These are phyloP conservation scores for Lasioglossum vierecki DNA, from an alignment of 2,888 invertebrate genomes.

Conservation along the genomic window DNA sequence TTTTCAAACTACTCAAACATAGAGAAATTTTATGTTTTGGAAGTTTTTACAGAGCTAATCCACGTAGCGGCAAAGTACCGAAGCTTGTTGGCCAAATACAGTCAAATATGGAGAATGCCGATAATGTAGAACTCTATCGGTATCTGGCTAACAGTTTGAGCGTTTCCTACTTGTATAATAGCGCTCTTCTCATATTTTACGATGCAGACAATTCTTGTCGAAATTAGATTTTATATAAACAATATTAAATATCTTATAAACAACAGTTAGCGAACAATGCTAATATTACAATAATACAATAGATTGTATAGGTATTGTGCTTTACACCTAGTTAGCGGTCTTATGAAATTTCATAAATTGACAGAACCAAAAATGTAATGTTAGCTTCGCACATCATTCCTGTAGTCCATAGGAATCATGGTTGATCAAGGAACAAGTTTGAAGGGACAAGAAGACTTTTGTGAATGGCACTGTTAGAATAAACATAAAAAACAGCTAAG, in stretches of 20 bases:
- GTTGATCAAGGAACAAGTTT: constrained; percentile 1
- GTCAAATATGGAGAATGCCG: no score
- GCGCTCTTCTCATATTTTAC: neutral
- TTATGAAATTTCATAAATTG: neutral
- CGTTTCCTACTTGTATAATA: neutral
- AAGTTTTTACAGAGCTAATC: neutral
- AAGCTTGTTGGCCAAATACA: neutral
- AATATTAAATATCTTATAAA: no score
- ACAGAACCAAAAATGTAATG: neutral
- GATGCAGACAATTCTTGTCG: neutral
- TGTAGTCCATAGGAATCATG: neutral
- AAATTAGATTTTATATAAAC: neutral
- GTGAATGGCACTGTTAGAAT: constrained; percentile 29
- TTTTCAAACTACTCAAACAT: no score
- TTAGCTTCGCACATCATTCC: neutral
- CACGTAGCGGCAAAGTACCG: neutral
- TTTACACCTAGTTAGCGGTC: neutral
- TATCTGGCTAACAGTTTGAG: neutral
- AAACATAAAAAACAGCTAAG: neutral
- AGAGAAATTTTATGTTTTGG: no score
- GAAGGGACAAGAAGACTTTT: constrained; percentile 6
- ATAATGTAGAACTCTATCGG: neutral
- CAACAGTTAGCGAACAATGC: neutral
- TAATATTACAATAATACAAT: neutral
- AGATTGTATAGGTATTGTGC: neutral